phyloP scores from a whole-genome alignment of 2,888 invertebrate species.

The Xestia c-nigrum region DNA sequence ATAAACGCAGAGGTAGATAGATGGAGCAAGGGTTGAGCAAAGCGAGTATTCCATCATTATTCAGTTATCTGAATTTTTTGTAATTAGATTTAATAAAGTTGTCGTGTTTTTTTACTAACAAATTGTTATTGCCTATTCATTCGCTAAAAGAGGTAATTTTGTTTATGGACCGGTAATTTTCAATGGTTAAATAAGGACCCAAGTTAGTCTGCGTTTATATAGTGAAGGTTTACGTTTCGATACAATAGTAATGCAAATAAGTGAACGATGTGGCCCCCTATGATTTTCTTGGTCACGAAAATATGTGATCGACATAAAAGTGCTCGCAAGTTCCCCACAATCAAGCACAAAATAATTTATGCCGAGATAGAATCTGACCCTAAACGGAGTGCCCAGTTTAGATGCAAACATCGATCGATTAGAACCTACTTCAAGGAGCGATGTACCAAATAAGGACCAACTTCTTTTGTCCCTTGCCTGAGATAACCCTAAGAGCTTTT shows the following conservation, averaged over 20 bases:
- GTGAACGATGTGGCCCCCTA: background rate
- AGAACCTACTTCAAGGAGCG: slow-evolving; percentile 38
- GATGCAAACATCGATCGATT: slow-evolving; percentile 58
- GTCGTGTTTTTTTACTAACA: background rate
- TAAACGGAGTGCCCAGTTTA: slow-evolving; percentile 38
- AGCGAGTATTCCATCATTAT: background rate
- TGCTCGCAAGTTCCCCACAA: background rate
- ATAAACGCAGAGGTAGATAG: slow-evolving; percentile 17
- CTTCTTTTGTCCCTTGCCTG: slow-evolving; percentile 41
- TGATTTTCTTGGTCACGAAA: background rate
- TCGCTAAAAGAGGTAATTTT: background rate
- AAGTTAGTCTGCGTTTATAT: background rate
- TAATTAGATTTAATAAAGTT: background rate
- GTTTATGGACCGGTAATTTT: too few species aligned
- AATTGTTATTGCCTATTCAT: background rate
- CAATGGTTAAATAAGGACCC: too few species aligned
- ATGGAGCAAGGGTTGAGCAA: slow-evolving; percentile 12
- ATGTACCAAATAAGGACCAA: slow-evolving; percentile 37
- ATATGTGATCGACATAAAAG: slow-evolving; percentile 2
- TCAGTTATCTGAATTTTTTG: background rate
- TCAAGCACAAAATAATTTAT: slow-evolving; percentile 61
- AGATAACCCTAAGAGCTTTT: slow-evolving; percentile 62
- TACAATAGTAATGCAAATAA: background rate
- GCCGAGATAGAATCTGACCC: slow-evolving; percentile 37
- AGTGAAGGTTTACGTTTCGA: background rate